Percentiles rank a stretch among this genome's conserved stretches.
These are phyloP conservation scores for Drosophila micromelanica DNA, from an alignment of 1,140 invertebrate species.

Conservation along the genomic window DNA sequence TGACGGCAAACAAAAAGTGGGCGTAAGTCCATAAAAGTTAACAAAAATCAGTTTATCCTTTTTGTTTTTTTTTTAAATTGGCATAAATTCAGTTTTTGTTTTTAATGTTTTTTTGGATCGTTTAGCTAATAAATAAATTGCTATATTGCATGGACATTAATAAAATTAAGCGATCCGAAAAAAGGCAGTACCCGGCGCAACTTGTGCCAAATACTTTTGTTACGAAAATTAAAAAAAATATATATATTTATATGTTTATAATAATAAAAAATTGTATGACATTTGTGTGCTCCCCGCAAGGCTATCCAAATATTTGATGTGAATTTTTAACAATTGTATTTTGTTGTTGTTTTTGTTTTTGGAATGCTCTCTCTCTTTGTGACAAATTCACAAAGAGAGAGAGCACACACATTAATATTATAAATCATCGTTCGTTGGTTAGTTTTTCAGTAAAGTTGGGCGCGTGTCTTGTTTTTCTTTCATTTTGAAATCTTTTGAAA, in stretches of 20 bases:
- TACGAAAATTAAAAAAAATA: conserved; percentile 20
- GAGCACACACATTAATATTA: conserved; percentile 8
- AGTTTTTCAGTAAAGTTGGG: too few relatives aligned
- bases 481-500: too few relatives aligned
- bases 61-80: conserved; percentile 20
- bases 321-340: conserved; percentile 2
- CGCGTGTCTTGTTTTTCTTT: too few relatives aligned
- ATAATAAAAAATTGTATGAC: conserved; percentile 10
- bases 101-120: conserved; percentile 16
- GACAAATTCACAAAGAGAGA: too few relatives aligned
- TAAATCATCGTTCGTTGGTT: conserved; percentile 9
- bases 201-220: conserved; percentile 24
- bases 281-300: conserved; percentile 12
- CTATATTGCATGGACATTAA: conserved; percentile 22
- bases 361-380: conserved; percentile 12
- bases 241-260: too few relatives aligned
- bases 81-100: conserved; percentile 26
- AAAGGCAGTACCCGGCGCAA: conserved; percentile 11
- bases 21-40: conserved; percentile 22
- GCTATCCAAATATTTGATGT: conserved; percentile 13
- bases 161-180: conserved; percentile 28
- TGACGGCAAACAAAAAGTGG: conserved; percentile 32
- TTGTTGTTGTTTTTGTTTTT: conserved; percentile 2
- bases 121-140: conserved; percentile 35
- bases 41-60: conserved; percentile 23